Evolutionary conservation across 2,113 vertebrate species (phyloP).

Genomic region (Myotis lucifugus): DNA sequence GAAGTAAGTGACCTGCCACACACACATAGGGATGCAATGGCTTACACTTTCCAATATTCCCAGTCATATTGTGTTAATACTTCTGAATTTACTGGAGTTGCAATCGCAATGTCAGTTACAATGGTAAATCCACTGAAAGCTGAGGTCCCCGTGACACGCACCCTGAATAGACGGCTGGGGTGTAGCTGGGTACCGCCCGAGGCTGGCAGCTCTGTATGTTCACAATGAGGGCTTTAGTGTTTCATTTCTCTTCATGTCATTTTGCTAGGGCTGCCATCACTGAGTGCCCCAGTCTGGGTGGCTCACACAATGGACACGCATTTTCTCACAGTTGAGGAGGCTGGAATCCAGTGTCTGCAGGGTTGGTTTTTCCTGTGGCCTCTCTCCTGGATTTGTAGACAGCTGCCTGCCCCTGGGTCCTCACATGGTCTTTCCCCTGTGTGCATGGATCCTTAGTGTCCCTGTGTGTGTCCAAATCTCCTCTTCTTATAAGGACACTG

Average conservation of each 20-base stretch:
- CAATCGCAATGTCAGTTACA: not conserved
- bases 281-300: not conserved
- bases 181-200: not conserved
- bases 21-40: no score
- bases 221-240: not conserved
- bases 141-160: not conserved
- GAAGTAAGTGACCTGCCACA: not conserved
- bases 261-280: not conserved
- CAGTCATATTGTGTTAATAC: not conserved
- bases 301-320: not conserved
- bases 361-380: not conserved
- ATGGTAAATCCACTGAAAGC: no score
- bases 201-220: not conserved
- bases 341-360: not conserved
- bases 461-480: not conserved
- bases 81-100: not conserved
- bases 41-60: not conserved
- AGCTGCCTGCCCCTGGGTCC: not conserved
- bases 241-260: not conserved
- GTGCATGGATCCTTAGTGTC: no score
- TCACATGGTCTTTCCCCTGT: accelerated
- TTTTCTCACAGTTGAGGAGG: not conserved
- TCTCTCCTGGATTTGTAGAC: not conserved
- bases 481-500: not conserved
- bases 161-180: no score